These are phyloP conservation scores for Aphidius gifuensis DNA, from an alignment of 1,140 invertebrate genomes.

Conservation along the genomic window DNA sequence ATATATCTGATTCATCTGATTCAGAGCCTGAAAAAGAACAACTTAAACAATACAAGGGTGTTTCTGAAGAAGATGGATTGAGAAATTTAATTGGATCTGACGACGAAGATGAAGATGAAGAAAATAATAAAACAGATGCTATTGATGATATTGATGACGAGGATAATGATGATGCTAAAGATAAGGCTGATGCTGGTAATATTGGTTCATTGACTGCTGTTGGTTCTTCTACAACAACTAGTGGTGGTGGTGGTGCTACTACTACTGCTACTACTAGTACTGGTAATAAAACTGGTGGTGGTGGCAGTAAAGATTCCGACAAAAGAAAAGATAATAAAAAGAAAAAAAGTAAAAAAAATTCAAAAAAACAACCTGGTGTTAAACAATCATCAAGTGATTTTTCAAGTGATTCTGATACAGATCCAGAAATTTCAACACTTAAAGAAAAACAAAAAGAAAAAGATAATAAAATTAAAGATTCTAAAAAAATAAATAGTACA, in stretches of 20 bases:
- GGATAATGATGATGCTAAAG: slow-evolving; percentile 62
- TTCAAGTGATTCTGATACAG: slow-evolving; percentile 73
- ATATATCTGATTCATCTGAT: slow-evolving; percentile 81
- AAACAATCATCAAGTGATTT: slow-evolving; percentile 69
- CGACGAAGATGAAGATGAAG: slow-evolving; percentile 81
- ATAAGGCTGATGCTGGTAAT: slow-evolving; percentile 38
- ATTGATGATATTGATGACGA: slow-evolving; percentile 62
- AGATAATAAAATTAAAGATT: slow-evolving; percentile 45
- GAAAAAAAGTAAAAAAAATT: slow-evolving; percentile 44
- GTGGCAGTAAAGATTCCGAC: slow-evolving; percentile 43
- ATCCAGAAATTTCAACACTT: slow-evolving; percentile 61
- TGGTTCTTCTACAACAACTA: slow-evolving; percentile 12
- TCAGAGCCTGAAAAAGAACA: slow-evolving; percentile 73
- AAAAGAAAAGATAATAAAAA: slow-evolving; percentile 50
- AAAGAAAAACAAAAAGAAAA: slow-evolving; percentile 45
- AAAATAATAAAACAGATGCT: slow-evolving; percentile 62
- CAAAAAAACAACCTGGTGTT: slow-evolving; percentile 28
- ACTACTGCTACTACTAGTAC: slow-evolving; percentile 52
- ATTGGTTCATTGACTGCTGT: too few species aligned
- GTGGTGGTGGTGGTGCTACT: slow-evolving; percentile 60
- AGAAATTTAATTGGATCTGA: slow-evolving; percentile 85
- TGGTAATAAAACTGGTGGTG: too few species aligned
- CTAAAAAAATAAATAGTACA: slow-evolving; percentile 35
- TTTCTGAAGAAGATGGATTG: slow-evolving; percentile 86
- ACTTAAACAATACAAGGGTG: slow-evolving; percentile 73